These are phyloP conservation scores for Ondatra zibethicus DNA, from an alignment of 2,113 vertebrate species.

Conservation along the genomic window DNA sequence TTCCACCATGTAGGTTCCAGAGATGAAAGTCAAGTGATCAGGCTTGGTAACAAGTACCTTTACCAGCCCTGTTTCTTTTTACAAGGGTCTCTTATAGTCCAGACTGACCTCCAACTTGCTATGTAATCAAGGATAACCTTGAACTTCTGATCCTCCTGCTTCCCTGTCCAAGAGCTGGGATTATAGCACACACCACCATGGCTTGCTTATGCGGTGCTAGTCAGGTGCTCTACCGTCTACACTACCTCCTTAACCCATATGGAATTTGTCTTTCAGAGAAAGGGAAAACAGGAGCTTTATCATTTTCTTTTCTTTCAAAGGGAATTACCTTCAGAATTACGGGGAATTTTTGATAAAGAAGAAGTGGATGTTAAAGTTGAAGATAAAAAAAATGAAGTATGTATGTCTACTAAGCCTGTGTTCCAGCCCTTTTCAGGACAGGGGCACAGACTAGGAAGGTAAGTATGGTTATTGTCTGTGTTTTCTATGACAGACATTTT, in stretches of 20 bases:
- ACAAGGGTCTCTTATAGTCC: neutral
- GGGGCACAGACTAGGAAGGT: slow-evolving; percentile 97
- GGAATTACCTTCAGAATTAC: slow-evolving; percentile 94
- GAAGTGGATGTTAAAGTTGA: slow-evolving; percentile 96
- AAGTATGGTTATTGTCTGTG: slow-evolving; percentile 11
- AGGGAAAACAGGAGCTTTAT: neutral
- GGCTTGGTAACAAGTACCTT: neutral
- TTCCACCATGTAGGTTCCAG: neutral
- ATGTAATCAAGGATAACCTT: neutral
- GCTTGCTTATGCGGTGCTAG: neutral
- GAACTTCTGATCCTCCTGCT: neutral
- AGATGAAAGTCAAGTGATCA: neutral
- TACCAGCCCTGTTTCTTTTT: neutral
- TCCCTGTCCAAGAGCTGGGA: neutral
- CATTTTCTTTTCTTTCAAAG: slow-evolving; percentile 83
- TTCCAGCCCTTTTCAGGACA: slow-evolving; percentile 95
- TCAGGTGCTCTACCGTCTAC: neutral
- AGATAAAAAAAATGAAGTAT: slow-evolving; percentile 93
- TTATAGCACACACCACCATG: too few species aligned
- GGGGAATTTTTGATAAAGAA: slow-evolving; percentile 91
- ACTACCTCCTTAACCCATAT: neutral
- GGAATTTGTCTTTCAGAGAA: slow-evolving; percentile 43
- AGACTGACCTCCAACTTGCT: neutral
- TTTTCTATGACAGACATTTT: neutral
- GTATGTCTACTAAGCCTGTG: slow-evolving; percentile 89